phyloP scores from a whole-genome alignment of 2,888 invertebrate species.

The Steinernema scapterisci region DNA sequence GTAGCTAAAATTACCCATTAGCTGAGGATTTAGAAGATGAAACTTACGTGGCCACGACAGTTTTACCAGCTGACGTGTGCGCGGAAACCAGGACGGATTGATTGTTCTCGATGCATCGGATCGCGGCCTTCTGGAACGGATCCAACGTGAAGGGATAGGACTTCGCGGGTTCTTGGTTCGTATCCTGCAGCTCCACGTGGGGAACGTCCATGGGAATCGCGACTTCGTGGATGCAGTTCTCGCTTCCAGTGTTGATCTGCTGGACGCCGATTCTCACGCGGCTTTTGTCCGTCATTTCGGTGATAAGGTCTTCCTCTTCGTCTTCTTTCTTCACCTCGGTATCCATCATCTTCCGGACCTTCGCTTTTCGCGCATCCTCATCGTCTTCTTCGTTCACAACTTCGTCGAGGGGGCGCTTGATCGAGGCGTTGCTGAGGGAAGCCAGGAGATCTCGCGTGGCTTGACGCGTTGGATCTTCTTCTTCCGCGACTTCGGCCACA shows the following conservation, averaged over 20 bases:
- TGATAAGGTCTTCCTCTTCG: background rate
- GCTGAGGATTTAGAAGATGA: background rate
- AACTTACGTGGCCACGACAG: constrained; percentile 92
- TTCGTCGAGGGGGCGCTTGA: background rate
- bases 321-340: constrained; percentile 34
- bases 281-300: background rate
- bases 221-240: constrained; percentile 93
- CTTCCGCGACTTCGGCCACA: background rate
- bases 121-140: constrained; percentile 83
- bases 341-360: constrained; percentile 61
- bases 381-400: background rate
- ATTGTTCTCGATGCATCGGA: constrained; percentile 87
- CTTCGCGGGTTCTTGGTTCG: constrained; percentile 80
- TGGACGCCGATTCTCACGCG: constrained; percentile 84
- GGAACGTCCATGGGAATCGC: constrained; percentile 86
- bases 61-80: constrained; percentile 99
- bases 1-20: constrained; percentile 72
- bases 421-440: background rate
- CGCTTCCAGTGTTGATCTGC: constrained; percentile 82
- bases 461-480: background rate
- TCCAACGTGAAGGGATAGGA: constrained; percentile 92
- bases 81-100: constrained; percentile 98
- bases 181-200: constrained; percentile 74
- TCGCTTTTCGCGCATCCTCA: background rate
- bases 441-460: background rate